phyloP scores from a whole-genome alignment of 2,888 invertebrate genomes.

The Drosophila planitibia region DNA sequence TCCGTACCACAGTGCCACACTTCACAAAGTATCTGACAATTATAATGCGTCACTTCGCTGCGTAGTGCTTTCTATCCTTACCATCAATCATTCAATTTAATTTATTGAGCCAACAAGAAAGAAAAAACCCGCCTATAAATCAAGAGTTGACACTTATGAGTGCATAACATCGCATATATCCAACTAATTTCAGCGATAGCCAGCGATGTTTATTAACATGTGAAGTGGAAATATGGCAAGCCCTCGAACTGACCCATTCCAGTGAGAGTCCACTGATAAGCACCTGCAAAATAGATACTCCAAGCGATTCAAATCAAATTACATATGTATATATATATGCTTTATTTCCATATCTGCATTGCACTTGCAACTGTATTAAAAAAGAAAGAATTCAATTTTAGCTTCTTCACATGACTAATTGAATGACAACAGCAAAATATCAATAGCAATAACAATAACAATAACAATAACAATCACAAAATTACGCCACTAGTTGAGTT shows the following conservation, averaged over 20 bases:
- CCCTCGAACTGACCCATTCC: slow-evolving; percentile 33
- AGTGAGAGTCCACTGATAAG: slow-evolving; percentile 48
- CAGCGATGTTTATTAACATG: slow-evolving; percentile 40
- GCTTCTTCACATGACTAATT: slow-evolving; percentile 45
- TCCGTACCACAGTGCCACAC: neutral
- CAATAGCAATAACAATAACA: slow-evolving; percentile 1
- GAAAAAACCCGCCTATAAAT: slow-evolving; percentile 35
- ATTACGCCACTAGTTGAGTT: slow-evolving; percentile 12
- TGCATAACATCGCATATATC: slow-evolving; percentile 24
- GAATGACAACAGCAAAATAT: slow-evolving; percentile 33
- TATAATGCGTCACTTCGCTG: slow-evolving; percentile 1
- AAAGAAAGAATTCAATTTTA: slow-evolving; percentile 17
- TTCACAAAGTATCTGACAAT: neutral
- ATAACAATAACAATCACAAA: neutral
- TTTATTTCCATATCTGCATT: slow-evolving; percentile 6
- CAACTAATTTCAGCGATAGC: slow-evolving; percentile 9
- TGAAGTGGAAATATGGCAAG: slow-evolving; percentile 49
- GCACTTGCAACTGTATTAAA: slow-evolving; percentile 31
- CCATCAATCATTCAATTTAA: slow-evolving; percentile 52
- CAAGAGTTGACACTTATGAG: slow-evolving; percentile 40
- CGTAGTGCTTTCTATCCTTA: slow-evolving; percentile 7
- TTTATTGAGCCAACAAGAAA: slow-evolving; percentile 10
- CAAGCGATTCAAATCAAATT: neutral
- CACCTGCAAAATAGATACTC: neutral
- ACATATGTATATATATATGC: neutral